Evolutionary conservation across 2,888 invertebrate species (phyloP).

Genomic region (Drepana falcataria): DNA sequence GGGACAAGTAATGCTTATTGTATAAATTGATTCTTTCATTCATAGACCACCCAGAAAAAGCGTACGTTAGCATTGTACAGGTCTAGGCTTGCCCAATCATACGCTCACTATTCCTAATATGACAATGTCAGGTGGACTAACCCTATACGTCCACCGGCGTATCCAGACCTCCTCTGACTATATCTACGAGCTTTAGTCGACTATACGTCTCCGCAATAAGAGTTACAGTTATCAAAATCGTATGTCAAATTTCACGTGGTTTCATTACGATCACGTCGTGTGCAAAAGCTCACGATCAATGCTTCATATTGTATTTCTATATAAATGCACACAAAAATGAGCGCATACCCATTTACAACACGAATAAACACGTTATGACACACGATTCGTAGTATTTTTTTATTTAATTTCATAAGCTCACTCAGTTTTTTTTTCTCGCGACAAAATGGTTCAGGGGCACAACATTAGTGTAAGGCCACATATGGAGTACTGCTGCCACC

Average conservation of each 20-base stretch:
- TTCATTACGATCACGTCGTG: conserved; percentile 35
- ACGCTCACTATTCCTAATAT: conserved; percentile 60
- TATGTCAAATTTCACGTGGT: conserved; percentile 12
- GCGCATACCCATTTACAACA: conserved; percentile 45
- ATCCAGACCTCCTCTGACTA: conserved; percentile 3
- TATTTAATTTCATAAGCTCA: too few relatives aligned
- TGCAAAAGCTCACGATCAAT: conserved; percentile 61
- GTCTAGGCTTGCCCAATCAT: conserved; percentile 44
- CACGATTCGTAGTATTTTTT: conserved; percentile 11
- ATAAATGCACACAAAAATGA: conserved; percentile 62
- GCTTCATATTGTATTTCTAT: conserved; percentile 58
- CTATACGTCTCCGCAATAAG: conserved; percentile 15
- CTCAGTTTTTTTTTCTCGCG: too few relatives aligned
- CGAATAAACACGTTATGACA: conserved; percentile 11
- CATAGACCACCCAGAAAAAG: conserved; percentile 14
- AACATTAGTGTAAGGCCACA: too few relatives aligned
- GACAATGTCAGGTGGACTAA: conserved; percentile 61
- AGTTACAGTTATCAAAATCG: neutral
- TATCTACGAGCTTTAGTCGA: conserved; percentile 7
- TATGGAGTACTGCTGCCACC: too few relatives aligned
- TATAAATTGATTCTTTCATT: conserved; percentile 6
- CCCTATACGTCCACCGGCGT: conserved; percentile 28
- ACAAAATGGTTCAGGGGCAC: too few relatives aligned
- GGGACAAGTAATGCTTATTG: neutral
- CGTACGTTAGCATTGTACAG: conserved; percentile 29